Conservation (phyloP, 2,113 vertebrate species). For the Tinamus guttatus region DNA sequence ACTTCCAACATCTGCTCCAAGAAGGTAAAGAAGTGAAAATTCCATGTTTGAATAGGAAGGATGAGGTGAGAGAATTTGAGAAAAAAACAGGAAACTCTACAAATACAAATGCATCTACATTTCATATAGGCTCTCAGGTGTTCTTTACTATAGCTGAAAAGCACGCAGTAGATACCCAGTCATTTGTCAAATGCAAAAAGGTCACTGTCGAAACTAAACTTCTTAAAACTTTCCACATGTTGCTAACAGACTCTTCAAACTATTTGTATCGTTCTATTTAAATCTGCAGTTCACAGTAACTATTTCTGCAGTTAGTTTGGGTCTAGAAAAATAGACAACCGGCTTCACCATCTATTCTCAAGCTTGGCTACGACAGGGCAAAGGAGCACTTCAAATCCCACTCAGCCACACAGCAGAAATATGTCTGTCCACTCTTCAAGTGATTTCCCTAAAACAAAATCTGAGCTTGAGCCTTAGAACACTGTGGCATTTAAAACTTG, state of each 20-base stretch:
- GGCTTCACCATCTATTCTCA: neutral
- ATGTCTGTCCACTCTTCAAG: neutral
- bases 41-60: neutral
- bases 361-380: neutral
- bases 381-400: neutral
- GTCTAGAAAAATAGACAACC: neutral
- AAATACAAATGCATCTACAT: neutral
- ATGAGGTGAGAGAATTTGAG: neutral
- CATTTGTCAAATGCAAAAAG: neutral
- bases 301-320: neutral
- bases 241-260: neutral
- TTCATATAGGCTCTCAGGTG: neutral
- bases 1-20: rapidly evolving
- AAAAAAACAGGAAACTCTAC: neutral
- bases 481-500: neutral
- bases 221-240: neutral
- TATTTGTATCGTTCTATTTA: neutral
- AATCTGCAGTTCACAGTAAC: neutral
- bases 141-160: neutral
- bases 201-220: neutral
- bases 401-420: neutral
- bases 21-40: neutral
- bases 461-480: neutral
- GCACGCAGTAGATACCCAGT: neutral
- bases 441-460: neutral